Evolutionary conservation across 2,888 invertebrate genomes (phyloP).

Genomic region (Anthophora plumipes): DNA sequence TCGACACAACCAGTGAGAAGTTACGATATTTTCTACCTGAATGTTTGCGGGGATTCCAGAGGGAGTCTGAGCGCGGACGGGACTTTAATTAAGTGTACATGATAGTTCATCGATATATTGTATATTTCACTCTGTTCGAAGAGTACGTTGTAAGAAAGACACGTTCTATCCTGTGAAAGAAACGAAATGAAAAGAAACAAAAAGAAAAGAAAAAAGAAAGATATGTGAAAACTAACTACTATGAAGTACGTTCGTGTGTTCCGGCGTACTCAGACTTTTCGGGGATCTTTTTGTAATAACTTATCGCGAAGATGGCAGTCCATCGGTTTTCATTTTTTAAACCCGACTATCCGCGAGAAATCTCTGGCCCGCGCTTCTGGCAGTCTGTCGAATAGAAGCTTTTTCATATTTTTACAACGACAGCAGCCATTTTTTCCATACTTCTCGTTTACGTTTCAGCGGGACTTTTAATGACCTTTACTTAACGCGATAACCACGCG

Average conservation of each 20-base stretch:
- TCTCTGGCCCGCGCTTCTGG: constrained; percentile 51
- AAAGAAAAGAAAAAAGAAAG: too few species aligned
- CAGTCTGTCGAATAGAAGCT: constrained; percentile 61
- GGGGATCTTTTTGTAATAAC: constrained; percentile 61
- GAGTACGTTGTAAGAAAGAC: background rate
- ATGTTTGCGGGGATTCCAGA: constrained; percentile 56
- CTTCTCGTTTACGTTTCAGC: constrained; percentile 20
- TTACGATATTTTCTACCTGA: constrained; percentile 73
- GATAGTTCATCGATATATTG: constrained; percentile 1
- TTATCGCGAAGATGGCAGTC: constrained; percentile 59
- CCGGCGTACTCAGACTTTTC: constrained; percentile 47
- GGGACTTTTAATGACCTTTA: constrained; percentile 39
- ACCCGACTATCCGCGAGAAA: constrained; percentile 43
- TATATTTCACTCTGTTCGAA: constrained; percentile 31
- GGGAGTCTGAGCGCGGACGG: constrained; percentile 49
- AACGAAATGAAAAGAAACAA: too few species aligned
- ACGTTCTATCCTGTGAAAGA: background rate
- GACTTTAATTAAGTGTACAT: background rate
- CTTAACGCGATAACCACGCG: constrained; percentile 12
- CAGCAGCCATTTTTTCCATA: constrained; percentile 8
- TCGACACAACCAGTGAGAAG: constrained; percentile 68
- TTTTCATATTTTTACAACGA: constrained; percentile 41
- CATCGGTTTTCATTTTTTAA: constrained; percentile 64
- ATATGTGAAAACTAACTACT: background rate
- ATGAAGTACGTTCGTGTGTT: background rate